These are phyloP conservation scores for Fragum fragum DNA, from an alignment of 2,888 invertebrate genomes.

Conservation along the genomic window DNA sequence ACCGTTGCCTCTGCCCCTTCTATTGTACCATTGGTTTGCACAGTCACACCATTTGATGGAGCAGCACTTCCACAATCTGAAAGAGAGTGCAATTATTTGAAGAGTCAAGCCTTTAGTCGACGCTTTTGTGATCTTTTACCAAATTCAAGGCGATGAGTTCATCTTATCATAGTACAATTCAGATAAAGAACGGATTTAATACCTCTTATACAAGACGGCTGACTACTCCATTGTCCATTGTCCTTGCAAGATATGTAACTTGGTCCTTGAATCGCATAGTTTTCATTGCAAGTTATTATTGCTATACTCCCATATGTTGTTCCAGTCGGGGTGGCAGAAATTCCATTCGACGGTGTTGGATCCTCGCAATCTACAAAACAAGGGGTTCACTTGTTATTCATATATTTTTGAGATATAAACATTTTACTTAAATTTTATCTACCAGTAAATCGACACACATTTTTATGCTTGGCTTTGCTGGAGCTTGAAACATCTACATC, in stretches of 20 bases:
- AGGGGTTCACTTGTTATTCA: too few species aligned
- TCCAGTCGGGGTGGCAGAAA: not conserved
- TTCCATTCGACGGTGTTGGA: conserved; percentile 34
- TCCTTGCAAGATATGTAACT: not conserved
- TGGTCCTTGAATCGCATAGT: not conserved
- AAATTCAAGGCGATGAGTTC: too few species aligned
- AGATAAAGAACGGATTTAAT: not conserved
- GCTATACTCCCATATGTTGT: conserved; percentile 28
- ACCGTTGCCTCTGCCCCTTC: not conserved
- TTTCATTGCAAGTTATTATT: conserved; percentile 7
- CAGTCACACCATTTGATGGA: not conserved
- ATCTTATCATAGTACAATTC: too few species aligned
- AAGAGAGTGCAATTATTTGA: not conserved
- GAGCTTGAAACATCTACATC: too few species aligned
- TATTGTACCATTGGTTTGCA: not conserved
- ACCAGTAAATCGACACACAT: too few species aligned
- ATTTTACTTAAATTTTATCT: too few species aligned
- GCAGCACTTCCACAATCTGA: conserved; percentile 7
- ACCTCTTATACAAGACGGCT: conserved; percentile 7
- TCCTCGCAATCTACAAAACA: conserved; percentile 41
- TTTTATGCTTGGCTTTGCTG: too few species aligned
- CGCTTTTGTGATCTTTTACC: too few species aligned
- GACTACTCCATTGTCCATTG: conserved; percentile 8
- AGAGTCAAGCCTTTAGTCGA: not conserved
- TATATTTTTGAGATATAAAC: too few species aligned